A percentile compares a stretch with the other conserved stretches of the same genome.
These are phyloP conservation scores for Adrianichthys oophorus DNA, from an alignment of 2,797 vertebrate species.

Conservation along the genomic window DNA sequence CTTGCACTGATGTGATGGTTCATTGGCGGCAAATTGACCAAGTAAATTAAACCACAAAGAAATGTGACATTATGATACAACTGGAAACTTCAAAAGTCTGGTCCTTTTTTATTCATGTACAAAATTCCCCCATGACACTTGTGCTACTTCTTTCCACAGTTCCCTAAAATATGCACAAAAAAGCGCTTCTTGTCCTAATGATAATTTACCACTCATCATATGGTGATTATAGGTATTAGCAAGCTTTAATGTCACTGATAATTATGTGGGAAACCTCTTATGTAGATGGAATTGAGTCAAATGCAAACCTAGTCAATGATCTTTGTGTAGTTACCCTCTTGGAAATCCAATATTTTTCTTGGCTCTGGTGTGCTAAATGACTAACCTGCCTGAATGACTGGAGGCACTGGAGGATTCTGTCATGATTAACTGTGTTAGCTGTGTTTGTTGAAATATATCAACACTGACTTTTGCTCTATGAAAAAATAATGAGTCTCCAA, in stretches of 20 bases:
- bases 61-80: conserved; percentile 26
- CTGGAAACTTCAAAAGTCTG: background rate
- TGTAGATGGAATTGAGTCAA: conserved; percentile 11
- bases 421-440: conserved; percentile 61
- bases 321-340: conserved; percentile 61
- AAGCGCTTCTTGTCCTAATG: conserved; percentile 3
- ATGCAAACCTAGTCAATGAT: conserved; percentile 15
- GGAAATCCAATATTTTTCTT: conserved; percentile 52
- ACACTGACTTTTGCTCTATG: conserved; percentile 46
- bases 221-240: conserved; percentile 4
- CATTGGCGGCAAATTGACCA: conserved; percentile 47
- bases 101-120: too few relatives aligned
- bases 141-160: conserved; percentile 2
- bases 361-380: conserved; percentile 63
- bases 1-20: conserved; percentile 39
- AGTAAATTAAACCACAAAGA: conserved; percentile 53
- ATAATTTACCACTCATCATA: conserved; percentile 6
- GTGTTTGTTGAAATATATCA: conserved; percentile 57
- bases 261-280: background rate
- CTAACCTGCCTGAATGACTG: conserved; percentile 64
- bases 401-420: conserved; percentile 52
- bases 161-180: conserved; percentile 1
- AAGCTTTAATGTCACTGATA: conserved; percentile 18
- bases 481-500: too few relatives aligned
- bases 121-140: background rate